These are phyloP conservation scores for Otis tarda DNA, from an alignment of 2,113 vertebrate species.

Conservation along the genomic window DNA sequence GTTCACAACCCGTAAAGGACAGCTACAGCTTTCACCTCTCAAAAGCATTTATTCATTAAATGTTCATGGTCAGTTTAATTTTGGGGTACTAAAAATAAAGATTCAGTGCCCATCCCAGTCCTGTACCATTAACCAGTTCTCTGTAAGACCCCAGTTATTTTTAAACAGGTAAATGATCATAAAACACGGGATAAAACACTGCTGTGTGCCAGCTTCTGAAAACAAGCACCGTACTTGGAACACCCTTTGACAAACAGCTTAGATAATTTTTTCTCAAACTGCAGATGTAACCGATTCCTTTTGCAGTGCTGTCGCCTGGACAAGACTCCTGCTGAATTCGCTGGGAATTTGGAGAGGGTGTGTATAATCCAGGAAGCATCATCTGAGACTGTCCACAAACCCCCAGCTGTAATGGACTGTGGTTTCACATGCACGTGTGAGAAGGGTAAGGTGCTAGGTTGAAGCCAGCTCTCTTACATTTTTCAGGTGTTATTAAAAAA, in stretches of 20 bases:
- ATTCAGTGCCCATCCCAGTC: not conserved
- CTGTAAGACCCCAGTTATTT: not conserved
- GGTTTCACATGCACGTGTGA: not conserved
- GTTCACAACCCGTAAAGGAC: not conserved
- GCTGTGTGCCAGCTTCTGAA: not conserved
- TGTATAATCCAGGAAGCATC: not conserved
- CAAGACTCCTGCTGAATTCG: not conserved
- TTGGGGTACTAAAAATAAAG: not conserved
- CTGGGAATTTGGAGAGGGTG: not conserved
- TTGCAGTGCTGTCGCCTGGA: not conserved
- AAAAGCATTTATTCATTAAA: not conserved
- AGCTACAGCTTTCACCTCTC: not conserved
- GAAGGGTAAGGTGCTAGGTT: not conserved
- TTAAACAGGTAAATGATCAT: not conserved
- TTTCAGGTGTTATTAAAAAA: not conserved
- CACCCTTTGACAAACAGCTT: not conserved
- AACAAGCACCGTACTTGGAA: not conserved
- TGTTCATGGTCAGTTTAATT: not conserved
- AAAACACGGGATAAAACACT: not conserved
- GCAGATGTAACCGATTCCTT: not conserved
- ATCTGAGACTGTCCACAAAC: fast-evolving
- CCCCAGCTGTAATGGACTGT: not conserved
- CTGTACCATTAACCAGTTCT: not conserved
- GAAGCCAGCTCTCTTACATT: not conserved
- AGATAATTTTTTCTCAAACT: not conserved